Conservation (phyloP, 1,140 invertebrate genomes). For the Akabosia matsudoensis region DNA sequence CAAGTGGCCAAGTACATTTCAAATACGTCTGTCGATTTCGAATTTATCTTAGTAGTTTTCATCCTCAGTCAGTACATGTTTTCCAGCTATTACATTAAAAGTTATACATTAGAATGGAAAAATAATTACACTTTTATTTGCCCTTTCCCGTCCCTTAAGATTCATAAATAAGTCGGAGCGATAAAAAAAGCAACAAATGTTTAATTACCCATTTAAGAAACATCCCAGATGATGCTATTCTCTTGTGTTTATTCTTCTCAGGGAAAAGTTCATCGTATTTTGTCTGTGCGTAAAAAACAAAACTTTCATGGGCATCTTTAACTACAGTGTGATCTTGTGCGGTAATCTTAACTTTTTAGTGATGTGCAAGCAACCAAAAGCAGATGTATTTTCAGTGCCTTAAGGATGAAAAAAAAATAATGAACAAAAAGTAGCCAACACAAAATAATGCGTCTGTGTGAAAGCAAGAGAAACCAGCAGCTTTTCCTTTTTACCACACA, state of each 20-base stretch:
- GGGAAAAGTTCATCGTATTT: not conserved
- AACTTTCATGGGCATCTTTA: too few relatives aligned
- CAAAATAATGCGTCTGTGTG: too few relatives aligned
- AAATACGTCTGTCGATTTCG: too few relatives aligned
- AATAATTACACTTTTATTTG: not conserved
- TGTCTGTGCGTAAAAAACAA: not conserved
- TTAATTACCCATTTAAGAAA: slow-evolving; percentile 24
- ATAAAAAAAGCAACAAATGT: not conserved
- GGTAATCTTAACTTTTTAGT: not conserved
- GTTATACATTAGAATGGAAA: too few relatives aligned
- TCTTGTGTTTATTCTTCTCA: not conserved
- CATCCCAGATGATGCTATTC: slow-evolving; percentile 15
- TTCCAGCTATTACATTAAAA: too few relatives aligned
- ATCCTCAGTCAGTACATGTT: too few relatives aligned
- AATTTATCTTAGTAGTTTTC: too few relatives aligned
- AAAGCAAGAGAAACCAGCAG: not conserved
- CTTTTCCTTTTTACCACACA: not conserved
- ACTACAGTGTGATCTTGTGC: not conserved
- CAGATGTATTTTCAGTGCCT: too few relatives aligned
- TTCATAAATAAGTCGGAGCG: not conserved
- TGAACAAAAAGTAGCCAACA: not conserved
- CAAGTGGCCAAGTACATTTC: too few relatives aligned
- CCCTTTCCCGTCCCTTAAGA: not conserved
- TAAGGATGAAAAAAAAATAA: not conserved
- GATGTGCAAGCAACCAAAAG: not conserved